These are phyloP conservation scores for Fabriciana adippe DNA, from an alignment of 2,888 invertebrate genomes.

Conservation along the genomic window DNA sequence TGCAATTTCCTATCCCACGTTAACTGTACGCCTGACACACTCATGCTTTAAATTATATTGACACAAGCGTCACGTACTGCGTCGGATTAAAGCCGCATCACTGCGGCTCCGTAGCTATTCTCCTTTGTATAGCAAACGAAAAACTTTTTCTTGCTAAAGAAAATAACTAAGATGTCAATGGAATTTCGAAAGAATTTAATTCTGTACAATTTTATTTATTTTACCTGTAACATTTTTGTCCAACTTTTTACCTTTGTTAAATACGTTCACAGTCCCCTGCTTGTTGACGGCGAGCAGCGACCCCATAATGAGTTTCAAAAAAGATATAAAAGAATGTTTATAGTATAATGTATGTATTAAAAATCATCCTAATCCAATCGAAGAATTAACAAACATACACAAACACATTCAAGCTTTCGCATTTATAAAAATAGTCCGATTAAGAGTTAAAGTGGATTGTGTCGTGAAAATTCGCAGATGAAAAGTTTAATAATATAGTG, in stretches of 20 bases:
- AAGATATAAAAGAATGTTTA: too few species aligned
- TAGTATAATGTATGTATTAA: too few species aligned
- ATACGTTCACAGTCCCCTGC: too few species aligned
- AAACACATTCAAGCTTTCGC: too few species aligned
- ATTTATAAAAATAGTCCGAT: too few species aligned
- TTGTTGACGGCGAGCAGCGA: too few species aligned
- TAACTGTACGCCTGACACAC: slow-evolving; percentile 39
- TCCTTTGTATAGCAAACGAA: slow-evolving; percentile 36
- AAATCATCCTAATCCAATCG: too few species aligned
- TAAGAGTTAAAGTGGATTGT: too few species aligned
- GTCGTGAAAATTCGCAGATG: background rate
- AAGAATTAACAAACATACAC: too few species aligned
- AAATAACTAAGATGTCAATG: slow-evolving; percentile 27
- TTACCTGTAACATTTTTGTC: background rate
- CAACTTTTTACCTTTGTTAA: background rate
- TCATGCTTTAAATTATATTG: slow-evolving; percentile 48
- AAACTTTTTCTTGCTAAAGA: slow-evolving; percentile 34
- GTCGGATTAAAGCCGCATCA: slow-evolving; percentile 54
- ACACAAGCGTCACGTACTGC: slow-evolving; percentile 57
- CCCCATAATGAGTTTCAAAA: too few species aligned
- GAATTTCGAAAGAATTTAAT: slow-evolving; percentile 1
- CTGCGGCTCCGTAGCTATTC: slow-evolving; percentile 32
- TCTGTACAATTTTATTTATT: background rate
- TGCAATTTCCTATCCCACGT: slow-evolving; percentile 34
- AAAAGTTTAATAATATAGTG: background rate